phyloP scores from a whole-genome alignment of 2,888 invertebrate genomes.

The Ethmia dodecea region DNA sequence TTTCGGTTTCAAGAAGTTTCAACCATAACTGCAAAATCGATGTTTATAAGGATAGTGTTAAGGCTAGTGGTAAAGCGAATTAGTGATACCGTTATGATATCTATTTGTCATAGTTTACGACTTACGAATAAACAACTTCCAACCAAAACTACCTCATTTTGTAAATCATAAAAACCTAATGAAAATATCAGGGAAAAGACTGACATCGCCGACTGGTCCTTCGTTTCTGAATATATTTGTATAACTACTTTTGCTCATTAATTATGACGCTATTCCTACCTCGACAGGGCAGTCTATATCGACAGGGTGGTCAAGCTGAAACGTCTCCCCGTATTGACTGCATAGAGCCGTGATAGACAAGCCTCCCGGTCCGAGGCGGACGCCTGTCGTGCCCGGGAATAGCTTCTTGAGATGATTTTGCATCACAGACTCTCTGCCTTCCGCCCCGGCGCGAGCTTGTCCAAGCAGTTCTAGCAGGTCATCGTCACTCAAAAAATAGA shows the following conservation, averaged over 20 bases:
- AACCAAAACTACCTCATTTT: too few relatives aligned
- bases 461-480: slow-evolving; percentile 97
- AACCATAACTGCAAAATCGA: slow-evolving; percentile 83
- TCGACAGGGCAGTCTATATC: slow-evolving; percentile 87
- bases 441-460: slow-evolving; percentile 86
- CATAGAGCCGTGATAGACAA: slow-evolving; percentile 82
- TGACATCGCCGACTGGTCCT: too few relatives aligned
- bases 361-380: slow-evolving; percentile 80
- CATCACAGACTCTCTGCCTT: slow-evolving; percentile 84
- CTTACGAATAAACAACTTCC: too few relatives aligned
- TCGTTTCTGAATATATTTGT: too few relatives aligned
- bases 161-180: too few relatives aligned
- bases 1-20: slow-evolving; percentile 87
- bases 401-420: slow-evolving; percentile 97
- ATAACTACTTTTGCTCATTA: too few relatives aligned
- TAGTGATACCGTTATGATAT: too few relatives aligned
- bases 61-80: too few relatives aligned
- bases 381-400: slow-evolving; percentile 92
- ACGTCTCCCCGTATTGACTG: slow-evolving; percentile 86
- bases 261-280: too few relatives aligned
- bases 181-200: too few relatives aligned
- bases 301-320: slow-evolving; percentile 82
- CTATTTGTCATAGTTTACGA: too few relatives aligned
- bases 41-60: too few relatives aligned
- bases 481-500: slow-evolving; percentile 98